Base-by-base conservation (phyloP, 2,797 vertebrate species). In the Enoplosus armatus region DNA sequence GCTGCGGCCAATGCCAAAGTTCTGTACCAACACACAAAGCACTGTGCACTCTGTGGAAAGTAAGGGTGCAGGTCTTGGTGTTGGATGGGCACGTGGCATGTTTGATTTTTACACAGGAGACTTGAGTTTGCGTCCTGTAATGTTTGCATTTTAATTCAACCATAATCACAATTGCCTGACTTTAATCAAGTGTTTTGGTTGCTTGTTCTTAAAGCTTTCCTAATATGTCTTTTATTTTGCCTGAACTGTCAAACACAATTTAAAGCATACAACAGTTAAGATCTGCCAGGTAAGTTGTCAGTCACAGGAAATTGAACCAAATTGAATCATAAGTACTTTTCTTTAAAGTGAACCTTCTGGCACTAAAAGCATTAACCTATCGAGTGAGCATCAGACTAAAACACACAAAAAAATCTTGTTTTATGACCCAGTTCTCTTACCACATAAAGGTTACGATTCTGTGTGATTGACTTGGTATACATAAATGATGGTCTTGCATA, bases 191-290 rank as follows among this genome's bases (percentile, higher is more conserved):
- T 33, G 31, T 33, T 33, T 37, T 37, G 11, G 35, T 37, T 37
- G 35, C 35, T n/a, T n/a, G n/a, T n/a, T n/a, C n/a, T n/a, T n/a
- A 27, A 35, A 47, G 24, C 37, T 37, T 5, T 63, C 8, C 39
- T 11, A 33, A 12, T 6, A 33, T 65, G 58, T 75, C 0, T 60
- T 67, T 66, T 20, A 66, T 27, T 64, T 66, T 24, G n/a, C 43
- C 11, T 24, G 9, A 61, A 53, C 37, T 61, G 45, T 67, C 26
- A 33, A 43, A 53, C 5, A 33, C 10, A 15, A 5, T 76, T 39
- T 50, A 58, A 66, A 58, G 9, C 31, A 43, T 20, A 39, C 18
- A 45, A 2, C 18, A 47, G 22, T 56, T n/a, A n/a, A n/a, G n/a
- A n/a, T 8, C 50, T 50, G 41, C 20, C n/a, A 63, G 31, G 20